Evolutionary conservation across 2,113 vertebrate species (phyloP).

Genomic region (Elephas maximus): DNA sequence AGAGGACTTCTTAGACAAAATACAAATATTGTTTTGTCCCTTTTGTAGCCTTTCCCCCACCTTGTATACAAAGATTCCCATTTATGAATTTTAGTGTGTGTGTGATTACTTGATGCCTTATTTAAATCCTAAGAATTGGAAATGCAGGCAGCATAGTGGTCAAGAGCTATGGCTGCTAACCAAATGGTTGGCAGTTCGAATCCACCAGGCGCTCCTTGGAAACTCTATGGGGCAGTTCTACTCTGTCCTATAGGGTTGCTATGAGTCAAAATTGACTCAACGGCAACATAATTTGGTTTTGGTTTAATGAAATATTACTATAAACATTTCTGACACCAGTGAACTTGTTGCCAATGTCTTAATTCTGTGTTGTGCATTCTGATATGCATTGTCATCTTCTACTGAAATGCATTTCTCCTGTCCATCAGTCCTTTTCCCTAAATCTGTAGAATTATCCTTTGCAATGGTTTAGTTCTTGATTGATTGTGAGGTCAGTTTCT

Average conservation of each 20-base stretch:
- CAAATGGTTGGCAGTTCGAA: no score
- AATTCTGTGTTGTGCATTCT: not conserved
- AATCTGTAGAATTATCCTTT: not conserved
- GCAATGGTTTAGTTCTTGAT: slow-evolving; percentile 12
- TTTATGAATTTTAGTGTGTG: not conserved
- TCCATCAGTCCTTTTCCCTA: not conserved
- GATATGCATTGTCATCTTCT: not conserved
- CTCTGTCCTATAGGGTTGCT: no score
- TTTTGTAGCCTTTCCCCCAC: not conserved
- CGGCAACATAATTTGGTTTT: no score
- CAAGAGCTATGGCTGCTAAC: no score
- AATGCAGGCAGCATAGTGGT: not conserved
- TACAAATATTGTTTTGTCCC: not conserved
- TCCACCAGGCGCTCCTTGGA: no score
- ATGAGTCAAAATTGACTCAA: no score
- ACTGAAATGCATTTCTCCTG: not conserved
- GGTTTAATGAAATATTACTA: not conserved
- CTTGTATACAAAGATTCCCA: not conserved
- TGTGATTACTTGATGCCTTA: not conserved
- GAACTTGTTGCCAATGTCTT: not conserved
- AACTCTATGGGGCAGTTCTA: no score
- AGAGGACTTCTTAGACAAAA: not conserved
- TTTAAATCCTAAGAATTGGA: not conserved
- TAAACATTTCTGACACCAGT: not conserved
- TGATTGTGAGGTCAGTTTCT: not conserved